phyloP scores from a whole-genome alignment of 2,797 vertebrate species.

The Parambassis ranga region DNA sequence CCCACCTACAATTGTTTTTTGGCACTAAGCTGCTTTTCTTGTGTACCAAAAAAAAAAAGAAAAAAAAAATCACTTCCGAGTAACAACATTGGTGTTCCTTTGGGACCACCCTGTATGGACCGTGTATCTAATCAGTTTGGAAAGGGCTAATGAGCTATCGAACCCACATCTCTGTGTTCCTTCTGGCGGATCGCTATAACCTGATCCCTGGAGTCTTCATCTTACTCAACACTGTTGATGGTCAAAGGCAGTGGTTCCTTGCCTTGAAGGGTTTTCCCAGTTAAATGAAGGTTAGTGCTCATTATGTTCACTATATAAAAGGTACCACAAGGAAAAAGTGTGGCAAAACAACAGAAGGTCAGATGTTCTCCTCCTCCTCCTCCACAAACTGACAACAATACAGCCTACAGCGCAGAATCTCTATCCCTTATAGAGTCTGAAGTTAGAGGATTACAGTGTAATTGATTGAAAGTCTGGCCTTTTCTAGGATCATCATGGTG shows the following conservation, averaged over 20 bases:
- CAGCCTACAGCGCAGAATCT: slow-evolving; percentile 1
- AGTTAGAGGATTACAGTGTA: slow-evolving; percentile 2
- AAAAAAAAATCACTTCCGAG: background rate
- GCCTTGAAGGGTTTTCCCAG: slow-evolving; percentile 42
- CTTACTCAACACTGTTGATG: slow-evolving; percentile 33
- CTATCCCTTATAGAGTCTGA: slow-evolving; percentile 10
- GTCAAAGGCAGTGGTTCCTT: slow-evolving; percentile 48
- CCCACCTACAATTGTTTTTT: slow-evolving; percentile 2
- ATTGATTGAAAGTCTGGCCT: too few species aligned
- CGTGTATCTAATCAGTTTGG: slow-evolving; percentile 52
- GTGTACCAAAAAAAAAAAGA: background rate
- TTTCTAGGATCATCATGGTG: too few species aligned
- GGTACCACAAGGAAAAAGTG: background rate
- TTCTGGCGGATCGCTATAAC: slow-evolving; percentile 41
- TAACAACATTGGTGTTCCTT: slow-evolving; percentile 2
- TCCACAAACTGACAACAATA: slow-evolving; percentile 29
- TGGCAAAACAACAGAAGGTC: slow-evolving; percentile 18
- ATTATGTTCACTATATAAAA: slow-evolving; percentile 23
- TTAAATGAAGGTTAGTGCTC: slow-evolving; percentile 37
- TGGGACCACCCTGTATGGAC: slow-evolving; percentile 36
- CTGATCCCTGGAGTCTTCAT: slow-evolving; percentile 31
- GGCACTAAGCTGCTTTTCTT: background rate
- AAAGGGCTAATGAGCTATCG: slow-evolving; percentile 60
- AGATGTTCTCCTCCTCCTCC: slow-evolving; percentile 44
- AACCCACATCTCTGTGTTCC: slow-evolving; percentile 41